These are phyloP conservation scores for Drosophila subsilvestris DNA, from an alignment of 2,888 invertebrate genomes.

Conservation along the genomic window DNA sequence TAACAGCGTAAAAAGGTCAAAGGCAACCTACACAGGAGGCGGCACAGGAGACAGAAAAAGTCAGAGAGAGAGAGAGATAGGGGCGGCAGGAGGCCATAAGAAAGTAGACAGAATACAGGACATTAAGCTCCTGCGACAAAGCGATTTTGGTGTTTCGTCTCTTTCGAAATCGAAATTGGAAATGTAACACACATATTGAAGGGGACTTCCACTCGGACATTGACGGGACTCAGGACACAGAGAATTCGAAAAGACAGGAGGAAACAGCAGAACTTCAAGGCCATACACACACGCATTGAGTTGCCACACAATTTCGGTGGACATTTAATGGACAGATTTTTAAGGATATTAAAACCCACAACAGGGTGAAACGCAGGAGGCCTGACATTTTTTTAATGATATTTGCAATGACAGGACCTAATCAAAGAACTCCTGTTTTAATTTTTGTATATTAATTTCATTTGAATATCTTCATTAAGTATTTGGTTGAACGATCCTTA, in stretches of 20 bases:
- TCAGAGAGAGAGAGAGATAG: neutral
- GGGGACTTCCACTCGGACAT: constrained; percentile 8
- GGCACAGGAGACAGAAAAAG: neutral
- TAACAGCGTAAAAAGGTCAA: constrained; percentile 48
- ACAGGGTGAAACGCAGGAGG: neutral
- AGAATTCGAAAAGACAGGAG: neutral
- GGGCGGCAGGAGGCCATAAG: constrained; percentile 2
- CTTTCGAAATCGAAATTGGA: constrained; percentile 22
- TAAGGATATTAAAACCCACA: neutral
- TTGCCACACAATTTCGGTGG: neutral
- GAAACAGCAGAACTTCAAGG: neutral
- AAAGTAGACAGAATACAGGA: constrained; percentile 18
- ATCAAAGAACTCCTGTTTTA: neutral
- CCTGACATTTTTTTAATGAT: neutral
- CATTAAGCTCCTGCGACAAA: constrained; percentile 42
- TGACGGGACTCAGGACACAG: constrained; percentile 21
- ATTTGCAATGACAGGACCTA: neutral
- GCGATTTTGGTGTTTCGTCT: constrained; percentile 29
- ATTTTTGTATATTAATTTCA: neutral
- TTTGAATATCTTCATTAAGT: neutral
- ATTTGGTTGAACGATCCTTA: no score
- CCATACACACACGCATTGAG: neutral
- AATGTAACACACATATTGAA: constrained; percentile 25
- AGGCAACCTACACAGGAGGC: constrained; percentile 23
- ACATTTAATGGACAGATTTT: neutral